Conservation (phyloP, 1,140 invertebrate genomes). For the Plectrocnemia conspersa region DNA sequence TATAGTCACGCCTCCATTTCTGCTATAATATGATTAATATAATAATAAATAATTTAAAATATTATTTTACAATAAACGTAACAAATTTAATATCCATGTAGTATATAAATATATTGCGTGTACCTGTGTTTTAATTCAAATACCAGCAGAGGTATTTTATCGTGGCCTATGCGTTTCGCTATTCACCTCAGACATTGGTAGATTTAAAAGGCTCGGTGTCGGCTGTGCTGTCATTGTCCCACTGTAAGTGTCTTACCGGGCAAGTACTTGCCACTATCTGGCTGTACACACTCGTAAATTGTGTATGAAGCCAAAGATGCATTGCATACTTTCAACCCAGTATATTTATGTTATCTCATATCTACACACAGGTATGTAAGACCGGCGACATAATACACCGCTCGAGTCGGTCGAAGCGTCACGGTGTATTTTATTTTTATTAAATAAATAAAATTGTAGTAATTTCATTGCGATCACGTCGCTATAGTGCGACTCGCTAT, state of each 20-base stretch:
- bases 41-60: no score
- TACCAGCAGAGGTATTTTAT: no score
- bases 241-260: conserved; percentile 13
- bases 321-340: conserved; percentile 33
- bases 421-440: neutral
- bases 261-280: conserved; percentile 14
- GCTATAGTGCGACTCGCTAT: no score
- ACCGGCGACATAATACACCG: conserved; percentile 18
- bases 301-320: conserved; percentile 33
- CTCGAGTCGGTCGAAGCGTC: conserved; percentile 19
- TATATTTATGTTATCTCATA: conserved; percentile 34
- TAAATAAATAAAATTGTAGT: neutral
- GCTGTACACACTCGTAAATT: conserved; percentile 29
- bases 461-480: no score
- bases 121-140: no score
- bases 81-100: no score
- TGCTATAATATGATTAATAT: no score
- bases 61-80: no score
- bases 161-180: no score
- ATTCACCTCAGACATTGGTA: conserved; percentile 14
- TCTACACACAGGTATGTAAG: conserved; percentile 25
- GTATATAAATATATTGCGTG: no score
- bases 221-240: conserved; percentile 21
- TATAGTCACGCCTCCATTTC: no score
- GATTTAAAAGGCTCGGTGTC: conserved; percentile 18